Conservation (phyloP, 2,113 vertebrate genomes). For the Phainopepla nitens region DNA sequence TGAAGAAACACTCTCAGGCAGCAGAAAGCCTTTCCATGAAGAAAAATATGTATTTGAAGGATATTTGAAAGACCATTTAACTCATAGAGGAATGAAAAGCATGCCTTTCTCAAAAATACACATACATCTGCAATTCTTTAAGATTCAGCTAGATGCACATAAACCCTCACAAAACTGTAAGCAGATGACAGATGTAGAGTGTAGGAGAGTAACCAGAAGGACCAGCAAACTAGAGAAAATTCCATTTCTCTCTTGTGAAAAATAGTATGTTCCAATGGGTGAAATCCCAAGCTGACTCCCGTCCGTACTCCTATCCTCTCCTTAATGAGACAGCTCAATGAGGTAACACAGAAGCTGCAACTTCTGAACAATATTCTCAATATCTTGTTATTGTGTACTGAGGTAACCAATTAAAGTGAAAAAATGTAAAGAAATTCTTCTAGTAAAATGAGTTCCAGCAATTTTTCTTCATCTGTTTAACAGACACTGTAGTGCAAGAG, state of each 20-base stretch:
- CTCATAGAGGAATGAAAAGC: background rate
- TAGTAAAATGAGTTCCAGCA: constrained; percentile 4
- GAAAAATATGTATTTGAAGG: background rate
- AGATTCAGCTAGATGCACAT: background rate
- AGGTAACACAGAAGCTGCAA: background rate
- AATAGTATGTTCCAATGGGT: background rate
- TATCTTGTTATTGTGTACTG: background rate
- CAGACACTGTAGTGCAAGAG: background rate
- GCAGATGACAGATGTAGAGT: constrained; percentile 30
- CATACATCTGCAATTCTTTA: constrained; percentile 10
- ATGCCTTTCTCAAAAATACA: constrained; percentile 5
- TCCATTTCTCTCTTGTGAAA: background rate
- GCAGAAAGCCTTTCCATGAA: background rate
- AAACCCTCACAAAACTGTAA: constrained; percentile 2
- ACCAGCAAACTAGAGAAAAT: background rate
- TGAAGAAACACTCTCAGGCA: background rate
- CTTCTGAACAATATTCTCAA: background rate
- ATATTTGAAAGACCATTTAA: background rate
- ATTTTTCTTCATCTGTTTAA: constrained; percentile 2
- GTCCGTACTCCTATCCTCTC: background rate
- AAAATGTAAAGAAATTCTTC: background rate
- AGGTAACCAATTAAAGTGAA: background rate
- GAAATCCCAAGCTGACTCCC: background rate
- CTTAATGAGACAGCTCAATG: background rate
- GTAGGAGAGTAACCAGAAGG: constrained; percentile 1